Evolutionary conservation across 1,140 invertebrate species (phyloP).

Genomic region (Phthorimaea operculella): DNA sequence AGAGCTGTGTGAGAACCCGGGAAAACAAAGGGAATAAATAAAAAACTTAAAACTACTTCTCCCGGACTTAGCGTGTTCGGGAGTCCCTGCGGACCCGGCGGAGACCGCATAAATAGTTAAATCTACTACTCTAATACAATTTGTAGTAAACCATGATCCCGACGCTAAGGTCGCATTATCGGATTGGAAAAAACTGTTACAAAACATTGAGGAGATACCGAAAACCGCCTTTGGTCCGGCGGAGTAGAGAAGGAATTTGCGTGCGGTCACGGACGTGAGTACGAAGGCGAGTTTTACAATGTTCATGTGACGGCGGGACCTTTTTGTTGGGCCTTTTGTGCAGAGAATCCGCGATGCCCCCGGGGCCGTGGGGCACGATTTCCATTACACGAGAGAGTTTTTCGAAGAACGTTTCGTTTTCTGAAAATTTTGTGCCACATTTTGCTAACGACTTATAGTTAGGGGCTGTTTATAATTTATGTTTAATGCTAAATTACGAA

Average conservation of each 20-base stretch:
- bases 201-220: constrained; percentile 25
- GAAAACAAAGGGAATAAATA: not conserved
- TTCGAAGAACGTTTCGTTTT: constrained; percentile 37
- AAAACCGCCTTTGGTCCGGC: constrained; percentile 36
- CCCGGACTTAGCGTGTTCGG: constrained; percentile 2
- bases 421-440: constrained; percentile 36
- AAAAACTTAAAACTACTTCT: constrained; percentile 1
- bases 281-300: constrained; percentile 59
- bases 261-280: constrained; percentile 33
- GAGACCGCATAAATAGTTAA: constrained; percentile 56
- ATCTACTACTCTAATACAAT: constrained; percentile 65
- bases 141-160: constrained; percentile 66
- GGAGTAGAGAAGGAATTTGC: constrained; percentile 41
- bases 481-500: not conserved
- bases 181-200: constrained; percentile 63
- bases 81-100: constrained; percentile 1
- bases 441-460: constrained; percentile 5
- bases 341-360: constrained; percentile 54
- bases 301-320: constrained; percentile 63
- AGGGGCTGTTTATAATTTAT: too few species aligned
- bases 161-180: constrained; percentile 63
- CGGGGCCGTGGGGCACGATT: constrained; percentile 54
- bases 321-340: constrained; percentile 64
- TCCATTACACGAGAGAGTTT: constrained; percentile 62
- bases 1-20: not conserved